Evolutionary conservation across 2,113 vertebrate genomes (phyloP).

Genomic region (Cettia cetti): DNA sequence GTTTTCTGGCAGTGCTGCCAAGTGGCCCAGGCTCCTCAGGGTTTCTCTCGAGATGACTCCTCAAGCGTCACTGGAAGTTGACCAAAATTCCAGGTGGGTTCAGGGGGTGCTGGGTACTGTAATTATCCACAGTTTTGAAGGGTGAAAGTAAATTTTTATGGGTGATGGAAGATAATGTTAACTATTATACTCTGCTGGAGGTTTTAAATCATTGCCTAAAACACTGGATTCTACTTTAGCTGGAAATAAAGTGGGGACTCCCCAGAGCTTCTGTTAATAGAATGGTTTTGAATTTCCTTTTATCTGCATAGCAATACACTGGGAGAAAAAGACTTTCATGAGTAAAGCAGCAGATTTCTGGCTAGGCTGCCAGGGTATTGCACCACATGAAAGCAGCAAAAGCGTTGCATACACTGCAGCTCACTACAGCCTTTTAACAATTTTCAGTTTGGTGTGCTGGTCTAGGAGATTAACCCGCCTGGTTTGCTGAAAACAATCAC

Average conservation of each 20-base stretch:
- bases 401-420: background rate
- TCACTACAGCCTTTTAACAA: background rate
- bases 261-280: background rate
- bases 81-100: background rate
- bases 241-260: background rate
- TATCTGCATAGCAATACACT: background rate
- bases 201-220: background rate
- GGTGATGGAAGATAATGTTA: background rate
- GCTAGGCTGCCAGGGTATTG: background rate
- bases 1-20: background rate
- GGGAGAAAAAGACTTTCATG: background rate
- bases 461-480: background rate
- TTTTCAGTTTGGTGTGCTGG: background rate
- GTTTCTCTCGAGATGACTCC: background rate
- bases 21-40: background rate
- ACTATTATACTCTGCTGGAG: background rate
- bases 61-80: background rate
- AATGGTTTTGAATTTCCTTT: slow-evolving; percentile 9
- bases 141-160: background rate
- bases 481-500: background rate
- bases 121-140: background rate
- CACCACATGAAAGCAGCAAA: background rate
- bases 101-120: background rate
- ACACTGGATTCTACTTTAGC: background rate
- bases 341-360: slow-evolving; percentile 1